Percentiles rank a stretch among this genome's conserved stretches.
Evolutionary conservation across 92 coral and sea anemone species (phyloP).

Genomic region (Zoanthus solanderi): DNA sequence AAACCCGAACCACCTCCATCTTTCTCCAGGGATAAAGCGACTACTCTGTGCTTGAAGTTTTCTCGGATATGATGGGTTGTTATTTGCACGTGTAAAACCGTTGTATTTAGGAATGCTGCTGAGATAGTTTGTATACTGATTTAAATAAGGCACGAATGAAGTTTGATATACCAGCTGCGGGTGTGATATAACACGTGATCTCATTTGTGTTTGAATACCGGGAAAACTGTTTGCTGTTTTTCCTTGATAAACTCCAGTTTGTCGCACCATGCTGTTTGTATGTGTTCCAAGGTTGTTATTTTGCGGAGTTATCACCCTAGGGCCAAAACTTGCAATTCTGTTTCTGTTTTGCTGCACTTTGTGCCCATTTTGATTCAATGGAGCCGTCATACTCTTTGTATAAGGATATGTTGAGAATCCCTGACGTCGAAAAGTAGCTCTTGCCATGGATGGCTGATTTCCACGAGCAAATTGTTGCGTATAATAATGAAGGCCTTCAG

Average conservation of each 20-base stretch:
- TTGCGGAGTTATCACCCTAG: background rate
- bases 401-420: background rate
- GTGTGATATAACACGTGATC: background rate
- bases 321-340: background rate
- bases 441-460: conserved; percentile 23
- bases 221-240: background rate
- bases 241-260: background rate
- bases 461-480: background rate
- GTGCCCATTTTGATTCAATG: background rate
- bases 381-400: background rate
- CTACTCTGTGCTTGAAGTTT: background rate
- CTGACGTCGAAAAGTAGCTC: background rate
- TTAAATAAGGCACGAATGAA: background rate
- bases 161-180: background rate
- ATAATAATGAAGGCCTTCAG: conserved; percentile 4
- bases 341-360: conserved; percentile 4
- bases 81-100: background rate
- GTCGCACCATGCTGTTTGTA: conserved; percentile 9
- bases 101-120: background rate
- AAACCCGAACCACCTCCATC: conserved; percentile 2
- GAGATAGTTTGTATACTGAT: background rate
- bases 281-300: background rate
- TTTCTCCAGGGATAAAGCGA: conserved; percentile 1
- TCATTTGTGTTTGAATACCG: background rate
- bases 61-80: background rate